A percentile compares a stretch with the other conserved stretches of the same genome.
phyloP scores from a whole-genome alignment of 2,888 invertebrate genomes.

The Ichneumon xanthorius region DNA sequence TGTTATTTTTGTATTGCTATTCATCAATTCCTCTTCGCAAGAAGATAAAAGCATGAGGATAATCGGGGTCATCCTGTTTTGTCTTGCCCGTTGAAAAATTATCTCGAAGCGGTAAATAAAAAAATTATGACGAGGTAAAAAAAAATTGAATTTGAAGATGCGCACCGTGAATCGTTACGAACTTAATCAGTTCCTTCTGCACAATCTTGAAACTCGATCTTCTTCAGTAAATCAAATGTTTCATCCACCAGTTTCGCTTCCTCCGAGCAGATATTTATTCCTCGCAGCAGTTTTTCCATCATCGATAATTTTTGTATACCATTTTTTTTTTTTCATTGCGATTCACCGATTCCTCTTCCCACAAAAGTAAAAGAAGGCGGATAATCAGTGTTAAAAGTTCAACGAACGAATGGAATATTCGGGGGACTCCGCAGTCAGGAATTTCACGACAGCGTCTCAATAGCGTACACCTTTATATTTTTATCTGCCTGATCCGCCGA shows the following conservation, averaged over 20 bases:
- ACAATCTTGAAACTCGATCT: slow-evolving; percentile 54
- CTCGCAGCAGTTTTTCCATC: slow-evolving; percentile 2
- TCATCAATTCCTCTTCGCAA: slow-evolving; percentile 23
- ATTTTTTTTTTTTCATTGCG: slow-evolving; percentile 18
- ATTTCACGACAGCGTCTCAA: slow-evolving; percentile 70
- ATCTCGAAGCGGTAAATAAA: slow-evolving; percentile 44
- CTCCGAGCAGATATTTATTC: slow-evolving; percentile 1
- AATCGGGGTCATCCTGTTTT: slow-evolving; percentile 27
- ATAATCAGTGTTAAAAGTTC: slow-evolving; percentile 60
- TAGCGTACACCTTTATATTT: slow-evolving; percentile 70
- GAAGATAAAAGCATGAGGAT: no score
- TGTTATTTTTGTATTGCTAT: neutral
- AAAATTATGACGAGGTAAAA: slow-evolving; percentile 44
- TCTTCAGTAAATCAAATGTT: slow-evolving; percentile 52
- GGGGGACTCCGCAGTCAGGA: slow-evolving; percentile 38
- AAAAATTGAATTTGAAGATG: slow-evolving; percentile 25
- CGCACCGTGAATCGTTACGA: slow-evolving; percentile 39
- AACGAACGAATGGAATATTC: slow-evolving; percentile 56
- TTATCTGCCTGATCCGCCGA: slow-evolving; percentile 63
- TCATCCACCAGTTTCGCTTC: slow-evolving; percentile 21
- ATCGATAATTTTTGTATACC: neutral
- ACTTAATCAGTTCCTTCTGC: slow-evolving; percentile 45
- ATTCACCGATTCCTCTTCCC: slow-evolving; percentile 30
- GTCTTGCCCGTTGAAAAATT: slow-evolving; percentile 35
- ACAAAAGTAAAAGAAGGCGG: neutral